Evolutionary conservation across 2,888 invertebrate species (phyloP), one percentile per base, ranked within the genome.

Genomic region (Spisula subtruncata): DNA sequence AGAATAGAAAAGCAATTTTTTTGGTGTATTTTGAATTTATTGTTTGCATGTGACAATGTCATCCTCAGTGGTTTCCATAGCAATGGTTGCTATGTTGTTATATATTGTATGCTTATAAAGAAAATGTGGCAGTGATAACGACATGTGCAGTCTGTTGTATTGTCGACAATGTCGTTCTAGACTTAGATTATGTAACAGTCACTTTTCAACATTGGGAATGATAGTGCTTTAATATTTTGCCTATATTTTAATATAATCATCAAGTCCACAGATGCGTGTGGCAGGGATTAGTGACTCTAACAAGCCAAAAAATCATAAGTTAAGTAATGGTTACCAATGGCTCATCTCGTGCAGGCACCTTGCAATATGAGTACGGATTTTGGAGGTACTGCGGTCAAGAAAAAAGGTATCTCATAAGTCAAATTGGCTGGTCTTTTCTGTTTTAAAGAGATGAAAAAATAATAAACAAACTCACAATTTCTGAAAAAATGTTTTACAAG

Each of bases 21-120:
- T 75, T 75, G 29, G 32, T 75, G 32, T 32, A 75, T 75, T 75
- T 75, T 75, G 32, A 75, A 20, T 18, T 35, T 75, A 18, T 16
- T 75, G 75, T 75, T n/a, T 75, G 75, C 32, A 29, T 32, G 75
- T 35, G 75, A 35, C 75, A 75, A 6, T 66, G 60, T 66, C 60
- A 75, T 32, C 29, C 32, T 75, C 0, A 20, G 35, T 75, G 29
- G 75, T 75, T 18, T 16, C 35, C 35, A 75, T 75, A 16, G 75
- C 75, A 75, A 75, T 16, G 12, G 32, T 75, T 75, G 29, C 35
- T 75, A 75, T 75, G 35, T 75, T 75, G 75, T 75, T 75, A 32
- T 32, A 18, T 75, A 75, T 75, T 75, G 75, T 75, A 35, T 35
- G 75, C 60, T 66, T 66, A 25, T n/a, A 25, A 5, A n/a, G n/a